Evolutionary conservation across 1,140 invertebrate species (phyloP).

Genomic region (Anastrepha obliqua): DNA sequence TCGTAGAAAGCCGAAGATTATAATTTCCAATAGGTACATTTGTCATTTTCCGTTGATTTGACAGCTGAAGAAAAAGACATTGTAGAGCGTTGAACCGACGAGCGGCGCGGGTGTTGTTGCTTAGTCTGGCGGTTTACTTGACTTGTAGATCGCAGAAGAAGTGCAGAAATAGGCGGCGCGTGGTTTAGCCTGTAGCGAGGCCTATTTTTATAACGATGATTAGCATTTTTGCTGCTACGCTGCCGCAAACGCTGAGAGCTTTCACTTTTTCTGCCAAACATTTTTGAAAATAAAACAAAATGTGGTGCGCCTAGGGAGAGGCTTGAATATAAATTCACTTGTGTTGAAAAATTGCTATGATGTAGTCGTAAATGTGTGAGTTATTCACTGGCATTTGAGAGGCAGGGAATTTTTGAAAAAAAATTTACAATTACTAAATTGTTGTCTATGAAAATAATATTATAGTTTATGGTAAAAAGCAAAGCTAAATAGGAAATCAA

Average conservation of each 20-base stretch:
- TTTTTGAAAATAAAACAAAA: no score
- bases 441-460: no score
- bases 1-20: constrained; percentile 12
- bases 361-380: no score
- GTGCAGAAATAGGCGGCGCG: background rate
- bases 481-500: no score
- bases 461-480: no score
- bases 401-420: no score
- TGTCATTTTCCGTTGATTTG: constrained; percentile 44
- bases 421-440: no score
- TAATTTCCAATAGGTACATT: constrained; percentile 48
- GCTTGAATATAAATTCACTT: no score
- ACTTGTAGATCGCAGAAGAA: background rate
- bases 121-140: background rate
- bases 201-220: background rate
- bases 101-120: background rate
- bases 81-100: background rate
- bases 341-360: no score
- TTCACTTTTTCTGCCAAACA: background rate
- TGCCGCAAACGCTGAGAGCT: background rate
- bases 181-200: background rate
- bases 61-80: constrained; percentile 6
- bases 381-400: no score
- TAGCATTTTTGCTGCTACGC: background rate
- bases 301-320: no score